Evolutionary conservation across 2,888 invertebrate genomes (phyloP), one percentile per base, ranked within the genome.

Genomic region (Pseudococcus viburni): DNA sequence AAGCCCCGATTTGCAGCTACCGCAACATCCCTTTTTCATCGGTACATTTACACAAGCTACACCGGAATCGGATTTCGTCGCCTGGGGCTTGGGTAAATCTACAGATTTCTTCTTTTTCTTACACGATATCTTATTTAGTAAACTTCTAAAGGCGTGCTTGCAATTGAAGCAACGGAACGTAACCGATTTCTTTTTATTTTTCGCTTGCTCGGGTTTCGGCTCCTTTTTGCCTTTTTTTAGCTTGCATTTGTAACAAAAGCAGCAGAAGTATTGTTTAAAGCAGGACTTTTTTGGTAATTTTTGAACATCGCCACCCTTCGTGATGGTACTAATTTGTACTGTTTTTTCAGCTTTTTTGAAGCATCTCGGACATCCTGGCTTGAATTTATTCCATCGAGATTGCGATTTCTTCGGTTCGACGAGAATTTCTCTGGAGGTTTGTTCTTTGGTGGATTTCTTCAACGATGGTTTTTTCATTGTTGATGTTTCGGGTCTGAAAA

Each of bases 221-320:
- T 46, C 59, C 3, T 73, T 73, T 46, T 80, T 46, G 17, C 26
- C 26, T 39, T 59, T 88, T 77, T 77, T 80, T 39, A 80, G 77
- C 22, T 80, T 88, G 39, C 88, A 86, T 73, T 86, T 64, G 77
- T 68, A 48, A 15, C 80, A 83, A 42, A 83, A 88, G 22, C 88
- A 88, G 11, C 80, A 83, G 7, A 88, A 55, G 19, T 88, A 80
- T 59, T 83, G 77, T n/a, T 39, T 48, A 15, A 55, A 88, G 42
- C 80, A 88, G 1, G 88, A 80, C 26, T 83, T 83, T 26, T 46
- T 73, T 4, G 48, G 33, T n/a, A 51, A n/a, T 46, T 86, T 46
- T 22, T 42, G 42, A 8, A 73, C 48, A 42, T 42, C 46, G 26
- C 22, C 68, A 12, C 39, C 64, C 64, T 85, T 85, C 1, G 85